Evolutionary conservation across 1,140 invertebrate genomes (phyloP), one percentile per base, ranked within the genome.

Genomic region (Temnothorax nylanderi): DNA sequence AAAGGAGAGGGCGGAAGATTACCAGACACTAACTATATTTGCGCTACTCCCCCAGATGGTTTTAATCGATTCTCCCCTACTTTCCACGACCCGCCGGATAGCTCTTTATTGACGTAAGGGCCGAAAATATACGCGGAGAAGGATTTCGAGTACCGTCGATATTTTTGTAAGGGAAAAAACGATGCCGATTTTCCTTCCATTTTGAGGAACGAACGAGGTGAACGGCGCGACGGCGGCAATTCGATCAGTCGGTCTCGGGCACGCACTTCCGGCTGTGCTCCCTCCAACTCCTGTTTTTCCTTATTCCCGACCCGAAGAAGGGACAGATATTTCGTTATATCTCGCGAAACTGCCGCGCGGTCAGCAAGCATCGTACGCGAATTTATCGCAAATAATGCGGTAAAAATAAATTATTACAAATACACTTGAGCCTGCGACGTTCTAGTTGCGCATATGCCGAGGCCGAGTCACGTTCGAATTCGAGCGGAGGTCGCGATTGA

Each of bases 21-120:
- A 82, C 8, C 80, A 58, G 41, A 34, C 41, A 47, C 54, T 49
- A 75, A 74, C 44, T 49, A 85, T 32, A 26, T 76, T 64, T 44
- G 3, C 47, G 18, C 37, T 56, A 65, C 41, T 26, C 32, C 16
- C 26, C n/a, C n/a, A 47, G 41, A 1, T 44, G 47, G 47, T 85
- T 65, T 65, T 85, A 78, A 85, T 85, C 82, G 74, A 78, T 78
- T 51, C 51, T 65, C 60, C 21, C 69, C 60, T 84, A 60, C 64
- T 44, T 51, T 41, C 49, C 58, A 26, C 72, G 16, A 76, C 26
- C 41, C 72, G 16, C 11, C 21, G n/a, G 71, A 26, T 56, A 77
- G 11, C 74, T 75, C 76, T 74, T 75, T 74, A 58, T 82, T 88
- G 77, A 88, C 87, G 62, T 74, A 88, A 62, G 5, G 51, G 34